These are phyloP conservation scores for Grammomys dolichurus DNA, from an alignment of 2,113 vertebrate species.

Conservation along the genomic window DNA sequence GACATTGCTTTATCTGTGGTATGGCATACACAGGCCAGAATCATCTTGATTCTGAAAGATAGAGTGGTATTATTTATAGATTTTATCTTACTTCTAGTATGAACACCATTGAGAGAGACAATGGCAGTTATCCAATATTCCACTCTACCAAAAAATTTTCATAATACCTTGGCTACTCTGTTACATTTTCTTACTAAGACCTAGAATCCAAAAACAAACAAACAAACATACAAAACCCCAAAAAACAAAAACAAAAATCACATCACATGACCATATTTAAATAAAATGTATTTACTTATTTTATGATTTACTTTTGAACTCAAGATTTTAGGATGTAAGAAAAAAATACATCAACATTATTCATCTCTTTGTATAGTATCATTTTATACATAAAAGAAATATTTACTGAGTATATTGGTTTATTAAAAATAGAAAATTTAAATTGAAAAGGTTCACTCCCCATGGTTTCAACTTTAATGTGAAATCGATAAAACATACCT, in stretches of 20 bases:
- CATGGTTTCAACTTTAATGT: neutral
- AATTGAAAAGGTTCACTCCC: neutral
- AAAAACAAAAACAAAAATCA: neutral
- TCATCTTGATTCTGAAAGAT: neutral
- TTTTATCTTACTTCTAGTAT: neutral
- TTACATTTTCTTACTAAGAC: neutral
- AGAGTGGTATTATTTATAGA: neutral
- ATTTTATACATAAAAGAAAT: neutral
- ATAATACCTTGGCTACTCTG: neutral
- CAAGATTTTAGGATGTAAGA: neutral
- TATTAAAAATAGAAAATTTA: slow-evolving; percentile 7
- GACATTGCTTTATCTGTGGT: neutral
- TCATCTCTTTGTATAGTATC: neutral
- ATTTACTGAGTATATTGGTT: neutral
- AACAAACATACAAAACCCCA: no score
- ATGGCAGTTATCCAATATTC: fast-evolving
- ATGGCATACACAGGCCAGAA: neutral
- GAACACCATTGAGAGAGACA: neutral
- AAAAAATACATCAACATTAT: neutral
- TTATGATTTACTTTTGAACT: neutral
- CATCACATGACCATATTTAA: neutral
- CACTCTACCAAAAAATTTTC: neutral
- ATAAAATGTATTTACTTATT: neutral
- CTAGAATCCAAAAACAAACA: neutral
- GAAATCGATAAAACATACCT: neutral